A percentile compares a stretch with the other conserved stretches of the same genome.
Conservation (phyloP, 2,888 invertebrate species). For the Macrophya alboannulata region DNA sequence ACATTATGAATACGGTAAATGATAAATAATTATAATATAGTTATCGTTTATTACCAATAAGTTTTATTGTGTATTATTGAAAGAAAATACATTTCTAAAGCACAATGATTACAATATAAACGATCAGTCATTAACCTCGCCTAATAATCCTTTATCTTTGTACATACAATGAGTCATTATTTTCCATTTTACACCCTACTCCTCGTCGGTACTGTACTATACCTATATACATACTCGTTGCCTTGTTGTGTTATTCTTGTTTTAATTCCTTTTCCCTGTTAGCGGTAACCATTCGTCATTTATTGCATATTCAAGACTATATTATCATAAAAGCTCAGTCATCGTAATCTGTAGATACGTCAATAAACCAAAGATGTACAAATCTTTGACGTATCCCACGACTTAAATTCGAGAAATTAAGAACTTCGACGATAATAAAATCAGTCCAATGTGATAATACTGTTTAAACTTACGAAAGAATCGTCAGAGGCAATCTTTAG, state of each 20-base stretch:
- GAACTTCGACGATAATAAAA: neutral
- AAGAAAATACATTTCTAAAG: conserved; percentile 58
- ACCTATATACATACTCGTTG: neutral
- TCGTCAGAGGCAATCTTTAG: neutral
- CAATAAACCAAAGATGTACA: neutral
- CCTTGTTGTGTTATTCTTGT: neutral
- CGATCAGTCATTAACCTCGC: conserved; percentile 22
- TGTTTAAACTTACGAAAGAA: neutral
- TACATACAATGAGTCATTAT: neutral
- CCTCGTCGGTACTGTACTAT: neutral
- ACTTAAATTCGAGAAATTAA: neutral
- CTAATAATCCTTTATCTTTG: neutral
- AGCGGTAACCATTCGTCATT: neutral
- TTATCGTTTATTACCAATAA: conserved; percentile 57
- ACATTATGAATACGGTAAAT: conserved; percentile 41
- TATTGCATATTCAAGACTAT: neutral
- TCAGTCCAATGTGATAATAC: neutral
- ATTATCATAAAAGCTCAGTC: neutral
- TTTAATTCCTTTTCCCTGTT: neutral
- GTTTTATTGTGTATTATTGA: conserved; percentile 57
- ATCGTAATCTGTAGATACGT: no score
- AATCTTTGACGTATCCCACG: neutral
- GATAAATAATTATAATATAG: conserved; percentile 50
- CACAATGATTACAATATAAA: conserved; percentile 55
- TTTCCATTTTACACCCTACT: neutral